Evolutionary conservation across 2,888 invertebrate genomes (phyloP), one percentile per base, ranked within the genome.

Genomic region (Scaptomyza cyrtandrae): DNA sequence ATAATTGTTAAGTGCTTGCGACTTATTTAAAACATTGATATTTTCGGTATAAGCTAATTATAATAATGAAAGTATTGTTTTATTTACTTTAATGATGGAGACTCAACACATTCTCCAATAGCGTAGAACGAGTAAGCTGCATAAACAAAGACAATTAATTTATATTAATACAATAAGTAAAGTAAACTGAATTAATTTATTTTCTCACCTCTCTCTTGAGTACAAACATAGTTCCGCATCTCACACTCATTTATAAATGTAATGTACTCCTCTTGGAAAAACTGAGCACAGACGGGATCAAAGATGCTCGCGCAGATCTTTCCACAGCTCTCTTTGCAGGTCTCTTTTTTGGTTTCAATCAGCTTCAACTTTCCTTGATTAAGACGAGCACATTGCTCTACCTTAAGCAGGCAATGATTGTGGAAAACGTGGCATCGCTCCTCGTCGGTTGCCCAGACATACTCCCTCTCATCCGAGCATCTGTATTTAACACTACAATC

Each of bases 391-490:
- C 70, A 70, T 33, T 69, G 61, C 7, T 61, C 69, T 5, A 48
- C 54, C 27, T 11, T 29, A 4, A 61, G 14, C 10, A 61, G 19
- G 11, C 70, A 70, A 0, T 9, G 29, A 11, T 70, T 70, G 2
- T 57, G 59, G 7, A 70, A 48, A 0, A 70, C 33, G 29, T 69
- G 49, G 37, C 70, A 70, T 1, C 56, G 69, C 33, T 70, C 56
- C 11, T 50, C 64, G 46, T 75, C 71, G n/a, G 63, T 64, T 13
- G 75, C 69, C 70, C 70, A 79, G 6, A 73, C 46, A 16, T 48
- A 24, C 0, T 66, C 45, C 43, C 53, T 64, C 27, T 33, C 53
- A 4, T 24, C 53, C 6, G 64, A 53, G 46, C 64, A 64, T 13
- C 10, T 64, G 39, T 35, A 64, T 45, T 6, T 6, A 9, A 29